Base-by-base conservation (phyloP, 2,113 vertebrate genomes). In the Chaetura pelagica region DNA sequence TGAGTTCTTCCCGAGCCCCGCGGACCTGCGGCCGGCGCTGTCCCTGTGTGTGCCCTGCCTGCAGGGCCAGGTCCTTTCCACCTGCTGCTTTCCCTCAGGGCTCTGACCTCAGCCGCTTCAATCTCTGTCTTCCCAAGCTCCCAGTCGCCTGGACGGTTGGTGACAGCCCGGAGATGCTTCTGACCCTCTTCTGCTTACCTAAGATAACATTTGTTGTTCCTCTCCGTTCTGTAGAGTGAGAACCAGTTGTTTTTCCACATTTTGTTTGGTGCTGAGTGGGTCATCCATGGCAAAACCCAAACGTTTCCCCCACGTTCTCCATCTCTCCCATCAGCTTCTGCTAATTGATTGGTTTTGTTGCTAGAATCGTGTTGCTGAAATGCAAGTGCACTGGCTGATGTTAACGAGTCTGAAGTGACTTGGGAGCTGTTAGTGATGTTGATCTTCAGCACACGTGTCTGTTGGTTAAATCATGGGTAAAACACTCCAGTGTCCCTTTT, bases 11-110 rank as follows among this genome's bases (percentile, higher is more conserved):
- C 10, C 48, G 20, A 87, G 34, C 27, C 12, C 14, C 0, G 0
- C 40, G 78, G 42, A 9, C 68, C 15, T 40, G 48, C 63, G 12
- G 24, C 19, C 4, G 12, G n/a, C 16, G 24, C 59, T 14, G 40
- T 7, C 32, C 24, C 59, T 16, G 40, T 7, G 35, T 81, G 54
- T 40, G 5, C 30, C 16, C 10, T 66, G 32, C 7, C 0, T 4
- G 75, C 34, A 2, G 51, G 42, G 15, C 42, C 9, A 4, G 10
- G 5, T 1, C 26, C 3, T 66, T 80, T 7, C 77, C 30, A 6
- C 29, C 2, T 0, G 0, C 0, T 7, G 3, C 27, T 69, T 55
- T 13, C 46, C 30, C 90, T 42, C 1, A 1, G 4, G 17, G 21
- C 32, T 38, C 26, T 49, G 6, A 1, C 16, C 1, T 52, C 49